These are phyloP conservation scores for Pantherophis vulpinus DNA, from an alignment of 2,797 vertebrate species.

Conservation along the genomic window DNA sequence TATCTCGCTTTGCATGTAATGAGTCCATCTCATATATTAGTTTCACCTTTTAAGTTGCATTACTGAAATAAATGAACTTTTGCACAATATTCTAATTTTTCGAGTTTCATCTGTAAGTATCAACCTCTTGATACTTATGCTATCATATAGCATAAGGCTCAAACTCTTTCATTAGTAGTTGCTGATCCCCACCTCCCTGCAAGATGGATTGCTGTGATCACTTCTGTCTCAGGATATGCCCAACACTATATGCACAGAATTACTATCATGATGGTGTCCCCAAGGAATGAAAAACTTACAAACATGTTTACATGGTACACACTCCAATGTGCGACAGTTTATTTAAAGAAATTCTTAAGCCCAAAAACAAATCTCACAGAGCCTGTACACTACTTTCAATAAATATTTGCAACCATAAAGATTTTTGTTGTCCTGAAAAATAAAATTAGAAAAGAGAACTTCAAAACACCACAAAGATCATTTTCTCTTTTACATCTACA, in stretches of 20 bases:
- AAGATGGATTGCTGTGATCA: background rate
- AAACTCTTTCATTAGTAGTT: background rate
- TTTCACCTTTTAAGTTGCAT: too few species aligned
- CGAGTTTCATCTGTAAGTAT: too few species aligned
- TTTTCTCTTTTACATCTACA: background rate
- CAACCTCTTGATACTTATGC: too few species aligned
- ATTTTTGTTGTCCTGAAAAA: background rate
- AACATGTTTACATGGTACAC: background rate
- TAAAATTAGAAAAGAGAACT: background rate
- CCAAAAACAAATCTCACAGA: slow-evolving; percentile 3
- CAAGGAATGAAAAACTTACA: background rate
- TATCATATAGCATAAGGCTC: background rate
- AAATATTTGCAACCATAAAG: slow-evolving; percentile 49
- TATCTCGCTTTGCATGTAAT: too few species aligned
- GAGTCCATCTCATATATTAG: too few species aligned
- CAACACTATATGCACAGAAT: background rate
- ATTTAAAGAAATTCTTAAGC: slow-evolving; percentile 40
- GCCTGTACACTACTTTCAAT: slow-evolving; percentile 45
- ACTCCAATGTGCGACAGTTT: slow-evolving; percentile 16
- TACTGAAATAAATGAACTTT: too few species aligned
- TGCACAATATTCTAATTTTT: too few species aligned
- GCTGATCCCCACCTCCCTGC: background rate
- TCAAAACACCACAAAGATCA: background rate
- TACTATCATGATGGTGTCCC: background rate
- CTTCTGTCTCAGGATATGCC: background rate